Evolutionary conservation across 1,140 invertebrate species (phyloP).

Genomic region (Trichonephila inaurata): DNA sequence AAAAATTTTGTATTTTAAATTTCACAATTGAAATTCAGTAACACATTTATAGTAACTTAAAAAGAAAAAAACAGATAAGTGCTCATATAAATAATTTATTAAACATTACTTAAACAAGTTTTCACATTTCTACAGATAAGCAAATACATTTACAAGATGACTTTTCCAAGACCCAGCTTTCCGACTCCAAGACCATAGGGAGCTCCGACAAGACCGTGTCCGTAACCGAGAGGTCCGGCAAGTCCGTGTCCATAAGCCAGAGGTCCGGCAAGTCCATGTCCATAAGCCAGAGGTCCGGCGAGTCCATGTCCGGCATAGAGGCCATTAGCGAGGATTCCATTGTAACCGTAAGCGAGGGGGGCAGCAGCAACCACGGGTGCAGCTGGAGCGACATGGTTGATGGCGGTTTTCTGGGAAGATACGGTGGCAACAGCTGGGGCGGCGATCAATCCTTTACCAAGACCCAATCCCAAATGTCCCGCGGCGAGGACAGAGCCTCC

Average conservation of each 20-base stretch:
- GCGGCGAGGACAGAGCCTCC: background rate
- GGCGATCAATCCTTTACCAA: background rate
- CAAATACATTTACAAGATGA: background rate
- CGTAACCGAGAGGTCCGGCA: background rate
- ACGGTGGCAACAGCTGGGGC: background rate
- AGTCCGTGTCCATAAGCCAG: background rate
- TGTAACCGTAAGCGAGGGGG: background rate
- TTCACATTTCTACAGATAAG: too few species aligned
- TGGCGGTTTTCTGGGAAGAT: background rate
- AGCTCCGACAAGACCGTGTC: background rate
- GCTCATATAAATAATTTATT: too few species aligned
- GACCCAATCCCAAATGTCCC: background rate
- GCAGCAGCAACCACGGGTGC: background rate
- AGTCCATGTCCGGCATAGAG: background rate
- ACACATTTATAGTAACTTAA: too few species aligned
- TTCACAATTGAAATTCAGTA: too few species aligned
- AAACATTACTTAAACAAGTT: too few species aligned
- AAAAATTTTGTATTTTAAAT: too few species aligned
- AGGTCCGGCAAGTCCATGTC: background rate
- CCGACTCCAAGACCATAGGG: slow-evolving; percentile 17
- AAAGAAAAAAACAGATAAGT: too few species aligned
- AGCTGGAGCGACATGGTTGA: background rate
- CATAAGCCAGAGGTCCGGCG: background rate
- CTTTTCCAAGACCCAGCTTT: slow-evolving; percentile 32
- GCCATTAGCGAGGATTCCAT: background rate